Evolutionary conservation across 2,888 invertebrate species (phyloP).

Genomic region (Nemurella pictetii): DNA sequence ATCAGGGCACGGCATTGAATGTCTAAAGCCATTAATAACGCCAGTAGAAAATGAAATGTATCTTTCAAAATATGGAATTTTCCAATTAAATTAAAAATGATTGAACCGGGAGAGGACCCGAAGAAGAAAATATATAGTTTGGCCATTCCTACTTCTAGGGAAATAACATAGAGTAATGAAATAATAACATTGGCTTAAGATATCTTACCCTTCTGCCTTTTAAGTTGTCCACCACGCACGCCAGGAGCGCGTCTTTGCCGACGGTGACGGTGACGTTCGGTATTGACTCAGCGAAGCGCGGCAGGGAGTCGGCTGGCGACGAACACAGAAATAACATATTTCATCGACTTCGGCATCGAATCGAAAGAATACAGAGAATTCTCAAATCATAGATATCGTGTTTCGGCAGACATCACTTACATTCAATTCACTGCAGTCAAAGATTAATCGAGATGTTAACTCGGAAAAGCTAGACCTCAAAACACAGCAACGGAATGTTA

Average conservation of each 20-base stretch:
- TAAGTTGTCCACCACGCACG: constrained; percentile 88
- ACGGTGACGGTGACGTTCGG: constrained; percentile 88
- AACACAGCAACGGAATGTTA: no score
- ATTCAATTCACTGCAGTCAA: no score
- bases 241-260: constrained; percentile 82
- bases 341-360: background rate
- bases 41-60: background rate
- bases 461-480: no score
- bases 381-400: background rate
- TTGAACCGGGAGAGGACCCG: background rate
- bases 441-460: no score
- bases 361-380: no score
- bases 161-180: constrained; percentile 3
- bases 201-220: constrained; percentile 77
- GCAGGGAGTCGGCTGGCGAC: constrained; percentile 69
- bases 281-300: constrained; percentile 85
- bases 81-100: background rate
- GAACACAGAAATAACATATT: constrained; percentile 44
- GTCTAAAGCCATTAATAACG: background rate
- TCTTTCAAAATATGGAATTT: background rate
- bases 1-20: background rate
- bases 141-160: background rate
- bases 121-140: background rate
- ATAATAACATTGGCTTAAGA: constrained; percentile 7
- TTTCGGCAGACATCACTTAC: no score